These are phyloP conservation scores for Cantharis lateralis DNA, from an alignment of 2,888 invertebrate genomes.

Conservation along the genomic window DNA sequence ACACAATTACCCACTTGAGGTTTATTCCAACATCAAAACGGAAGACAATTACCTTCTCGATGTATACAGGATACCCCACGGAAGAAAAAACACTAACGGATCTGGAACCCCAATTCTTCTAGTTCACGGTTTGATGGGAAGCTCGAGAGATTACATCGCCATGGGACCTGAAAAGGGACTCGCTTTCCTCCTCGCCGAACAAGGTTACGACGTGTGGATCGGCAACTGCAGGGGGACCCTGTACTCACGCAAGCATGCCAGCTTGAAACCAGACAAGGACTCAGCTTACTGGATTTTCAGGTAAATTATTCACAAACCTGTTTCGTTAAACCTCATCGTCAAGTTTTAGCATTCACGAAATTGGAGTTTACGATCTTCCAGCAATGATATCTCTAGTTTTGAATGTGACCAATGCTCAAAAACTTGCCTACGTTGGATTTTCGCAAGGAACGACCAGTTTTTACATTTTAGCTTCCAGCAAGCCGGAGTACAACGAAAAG, in stretches of 20 bases:
- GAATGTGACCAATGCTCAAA: slow-evolving; percentile 58
- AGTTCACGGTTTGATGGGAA: slow-evolving; percentile 77
- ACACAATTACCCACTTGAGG: slow-evolving; percentile 53
- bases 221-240: slow-evolving; percentile 65
- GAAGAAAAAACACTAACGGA: slow-evolving; percentile 48
- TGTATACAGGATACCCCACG: slow-evolving; percentile 50
- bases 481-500: slow-evolving; percentile 65
- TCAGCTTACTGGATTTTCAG: slow-evolving; percentile 55
- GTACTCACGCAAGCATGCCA: slow-evolving; percentile 59
- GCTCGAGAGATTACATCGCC: slow-evolving; percentile 75
- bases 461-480: slow-evolving; percentile 63
- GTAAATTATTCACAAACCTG: slow-evolving; percentile 31
- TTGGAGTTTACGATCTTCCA: slow-evolving; percentile 75
- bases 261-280: slow-evolving; percentile 43
- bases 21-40: slow-evolving; percentile 51
- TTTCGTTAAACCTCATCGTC: background rate
- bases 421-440: slow-evolving; percentile 73
- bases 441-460: slow-evolving; percentile 68
- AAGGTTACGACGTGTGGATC: slow-evolving; percentile 63
- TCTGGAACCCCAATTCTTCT: slow-evolving; percentile 63
- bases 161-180: slow-evolving; percentile 64
- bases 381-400: slow-evolving; percentile 73
- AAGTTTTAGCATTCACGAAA: slow-evolving; percentile 71
- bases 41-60: slow-evolving; percentile 56
- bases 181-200: slow-evolving; percentile 53